These are phyloP conservation scores for Liodrosophila aerea DNA, from an alignment of 2,888 invertebrate species.

Conservation along the genomic window DNA sequence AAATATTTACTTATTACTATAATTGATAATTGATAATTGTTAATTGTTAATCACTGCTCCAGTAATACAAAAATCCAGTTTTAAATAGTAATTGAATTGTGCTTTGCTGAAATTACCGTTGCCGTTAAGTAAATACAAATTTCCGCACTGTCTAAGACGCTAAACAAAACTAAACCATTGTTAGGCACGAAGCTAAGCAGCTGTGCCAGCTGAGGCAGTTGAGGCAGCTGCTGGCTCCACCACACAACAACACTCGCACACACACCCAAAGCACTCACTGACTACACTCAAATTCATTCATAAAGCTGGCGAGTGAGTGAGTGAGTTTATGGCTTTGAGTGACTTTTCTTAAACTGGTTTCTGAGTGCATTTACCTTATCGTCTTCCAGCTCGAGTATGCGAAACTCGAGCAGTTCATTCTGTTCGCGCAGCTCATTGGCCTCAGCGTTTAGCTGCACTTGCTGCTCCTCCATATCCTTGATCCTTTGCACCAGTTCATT, in stretches of 20 bases:
- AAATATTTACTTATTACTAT: constrained; percentile 17
- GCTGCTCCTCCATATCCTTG: constrained; percentile 83
- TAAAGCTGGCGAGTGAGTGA: constrained; percentile 39
- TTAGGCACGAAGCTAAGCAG: constrained; percentile 40
- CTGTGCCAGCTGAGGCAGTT: constrained; percentile 9
- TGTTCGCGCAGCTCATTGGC: constrained; percentile 89
- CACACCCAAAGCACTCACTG: constrained; percentile 12
- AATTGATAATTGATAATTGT: too few species aligned
- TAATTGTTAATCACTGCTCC: constrained; percentile 45
- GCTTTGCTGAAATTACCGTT: constrained; percentile 40
- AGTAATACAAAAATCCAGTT: constrained; percentile 51
- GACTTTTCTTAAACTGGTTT: constrained; percentile 35
- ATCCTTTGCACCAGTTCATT: constrained; percentile 81
- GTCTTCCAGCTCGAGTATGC: constrained; percentile 89
- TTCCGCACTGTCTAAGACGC: constrained; percentile 65
- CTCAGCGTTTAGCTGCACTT: constrained; percentile 86
- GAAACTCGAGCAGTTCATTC: constrained; percentile 91
- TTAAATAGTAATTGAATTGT: constrained; percentile 18
- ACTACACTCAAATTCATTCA: constrained; percentile 70
- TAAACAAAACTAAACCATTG: constrained; percentile 69
- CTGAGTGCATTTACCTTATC: constrained; percentile 81
- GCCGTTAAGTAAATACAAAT: constrained; percentile 65
- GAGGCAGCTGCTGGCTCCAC: neutral
- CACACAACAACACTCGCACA: constrained; percentile 14
- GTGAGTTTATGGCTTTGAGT: constrained; percentile 31